A percentile compares a stretch with the other conserved stretches of the same genome.
These are phyloP conservation scores for Masnerella sp. DNA, from an alignment of 2,888 invertebrate species.

Conservation along the genomic window DNA sequence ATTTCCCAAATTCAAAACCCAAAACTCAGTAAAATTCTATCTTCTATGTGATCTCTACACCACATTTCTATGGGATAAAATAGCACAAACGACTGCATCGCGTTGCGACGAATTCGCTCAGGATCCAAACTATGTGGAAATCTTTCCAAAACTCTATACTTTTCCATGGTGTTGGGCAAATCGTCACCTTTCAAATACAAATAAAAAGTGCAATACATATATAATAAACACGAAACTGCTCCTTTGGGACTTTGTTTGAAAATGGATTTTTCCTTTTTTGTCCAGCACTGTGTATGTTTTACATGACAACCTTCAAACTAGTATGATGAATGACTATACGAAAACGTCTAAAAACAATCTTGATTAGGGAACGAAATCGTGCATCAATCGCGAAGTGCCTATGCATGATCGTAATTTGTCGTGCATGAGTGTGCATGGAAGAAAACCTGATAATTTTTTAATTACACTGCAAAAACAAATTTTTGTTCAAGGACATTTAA, in stretches of 20 bases:
- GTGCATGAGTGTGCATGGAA: conserved; percentile 23
- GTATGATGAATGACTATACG: not conserved
- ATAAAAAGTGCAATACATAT: too few relatives aligned
- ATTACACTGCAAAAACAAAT: too few relatives aligned
- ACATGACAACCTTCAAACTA: not conserved
- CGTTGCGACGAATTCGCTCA: conserved; percentile 23
- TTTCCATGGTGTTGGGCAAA: not conserved
- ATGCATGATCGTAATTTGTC: conserved; percentile 27
- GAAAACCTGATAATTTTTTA: conserved; percentile 3
- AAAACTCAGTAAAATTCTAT: too few relatives aligned
- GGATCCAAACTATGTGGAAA: not conserved
- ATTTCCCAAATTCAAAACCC: too few relatives aligned
- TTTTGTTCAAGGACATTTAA: too few relatives aligned
- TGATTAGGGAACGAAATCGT: conserved; percentile 6
- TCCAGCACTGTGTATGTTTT: not conserved
- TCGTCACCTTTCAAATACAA: not conserved
- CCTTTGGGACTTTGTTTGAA: too few relatives aligned
- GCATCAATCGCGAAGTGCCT: conserved; percentile 38
- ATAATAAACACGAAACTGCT: too few relatives aligned
- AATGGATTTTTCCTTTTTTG: too few relatives aligned
- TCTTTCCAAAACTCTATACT: not conserved
- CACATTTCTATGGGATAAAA: too few relatives aligned
- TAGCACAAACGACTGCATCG: conserved; percentile 13
- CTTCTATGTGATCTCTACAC: too few relatives aligned
- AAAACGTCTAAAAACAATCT: not conserved